Percentiles rank a stretch among this genome's conserved stretches.
Evolutionary conservation across 1,140 invertebrate genomes (phyloP).

Genomic region (Microplitis demolitor): DNA sequence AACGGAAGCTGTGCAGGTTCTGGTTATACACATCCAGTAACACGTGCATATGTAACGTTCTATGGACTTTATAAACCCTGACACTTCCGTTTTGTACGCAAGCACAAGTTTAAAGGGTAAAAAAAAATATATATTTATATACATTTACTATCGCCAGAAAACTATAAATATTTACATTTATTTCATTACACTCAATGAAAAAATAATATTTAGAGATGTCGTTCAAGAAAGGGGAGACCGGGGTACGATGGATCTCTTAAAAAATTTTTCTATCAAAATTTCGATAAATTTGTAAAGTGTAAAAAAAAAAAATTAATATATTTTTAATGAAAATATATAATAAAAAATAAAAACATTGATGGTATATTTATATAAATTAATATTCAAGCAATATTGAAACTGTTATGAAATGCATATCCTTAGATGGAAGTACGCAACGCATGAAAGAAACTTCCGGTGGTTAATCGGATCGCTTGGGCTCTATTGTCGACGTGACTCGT

Average conservation of each 20-base stretch:
- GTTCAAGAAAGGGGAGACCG: too few relatives aligned
- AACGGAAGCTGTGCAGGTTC: slow-evolving; percentile 12
- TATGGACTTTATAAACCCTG: slow-evolving; percentile 28
- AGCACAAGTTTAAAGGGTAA: slow-evolving; percentile 6
- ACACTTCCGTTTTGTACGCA: slow-evolving; percentile 20
- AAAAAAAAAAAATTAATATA: background rate
- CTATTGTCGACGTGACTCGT: slow-evolving; percentile 10
- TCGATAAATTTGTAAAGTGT: too few relatives aligned
- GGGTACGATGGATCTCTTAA: too few relatives aligned
- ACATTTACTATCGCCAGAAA: slow-evolving; percentile 9
- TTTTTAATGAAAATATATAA: background rate
- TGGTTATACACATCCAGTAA: slow-evolving; percentile 16
- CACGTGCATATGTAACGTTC: slow-evolving; percentile 10
- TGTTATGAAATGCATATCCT: slow-evolving; percentile 26
- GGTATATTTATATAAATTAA: background rate
- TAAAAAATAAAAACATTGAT: background rate
- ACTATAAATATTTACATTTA: slow-evolving; percentile 29
- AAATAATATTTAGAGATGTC: too few relatives aligned
- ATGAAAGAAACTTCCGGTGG: slow-evolving; percentile 21
- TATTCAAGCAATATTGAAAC: slow-evolving; percentile 17
- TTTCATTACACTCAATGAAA: background rate
- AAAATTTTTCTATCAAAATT: too few relatives aligned
- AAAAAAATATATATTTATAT: slow-evolving; percentile 3
- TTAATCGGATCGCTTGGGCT: slow-evolving; percentile 23
- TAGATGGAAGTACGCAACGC: slow-evolving; percentile 16